Evolutionary conservation across 2,113 vertebrate species (phyloP), one percentile per base, ranked within the genome.

Genomic region (Tyrannus savana): DNA sequence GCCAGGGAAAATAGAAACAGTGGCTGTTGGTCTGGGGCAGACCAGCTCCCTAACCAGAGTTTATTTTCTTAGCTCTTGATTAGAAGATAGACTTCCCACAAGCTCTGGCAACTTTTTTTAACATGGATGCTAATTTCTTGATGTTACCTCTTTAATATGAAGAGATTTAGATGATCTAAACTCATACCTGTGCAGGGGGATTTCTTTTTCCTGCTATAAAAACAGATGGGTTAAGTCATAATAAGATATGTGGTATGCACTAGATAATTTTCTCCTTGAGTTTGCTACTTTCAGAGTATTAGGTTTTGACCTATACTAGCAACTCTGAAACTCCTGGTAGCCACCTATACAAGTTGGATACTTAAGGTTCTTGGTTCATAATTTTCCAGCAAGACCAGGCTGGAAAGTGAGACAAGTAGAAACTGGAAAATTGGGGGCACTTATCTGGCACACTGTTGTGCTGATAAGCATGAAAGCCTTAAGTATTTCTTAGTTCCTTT

Each of bases 401-500:
- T 81, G 47, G 28, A 92, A 87, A 78, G 17, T 64, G 30, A 96
- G 68, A 53, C 50, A 91, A 95, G 46, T 53, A 66, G 78, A 68
- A 93, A 35, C 35, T 16, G 4, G 46, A 96, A 97, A 95, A 90
- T 31, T 93, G 33, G 58, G 50, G 73, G 24, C 52, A 81, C 19
- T 68, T 79, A 56, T 12, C 37, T 90, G 74, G 87, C 21, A 73
- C 46, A 60, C 7, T 56, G 15, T 74, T 74, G 19, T 75, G 30
- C 47, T 89, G 77, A 56, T 91, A 89, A 93, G 73, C 21, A 47
- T 63, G 76, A 91, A 87, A 82, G 12, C 4, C 14, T 84, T 50
- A 74, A 74, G 23, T 69, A 67, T 7, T 81, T 69, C 76, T 80
- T 59, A 42, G 49, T 58, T 77, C n/a, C n/a, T 85, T 72, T 49